Evolutionary conservation across 2,888 invertebrate species (phyloP), one percentile per base, ranked within the genome.

Genomic region (Agrochola macilenta): DNA sequence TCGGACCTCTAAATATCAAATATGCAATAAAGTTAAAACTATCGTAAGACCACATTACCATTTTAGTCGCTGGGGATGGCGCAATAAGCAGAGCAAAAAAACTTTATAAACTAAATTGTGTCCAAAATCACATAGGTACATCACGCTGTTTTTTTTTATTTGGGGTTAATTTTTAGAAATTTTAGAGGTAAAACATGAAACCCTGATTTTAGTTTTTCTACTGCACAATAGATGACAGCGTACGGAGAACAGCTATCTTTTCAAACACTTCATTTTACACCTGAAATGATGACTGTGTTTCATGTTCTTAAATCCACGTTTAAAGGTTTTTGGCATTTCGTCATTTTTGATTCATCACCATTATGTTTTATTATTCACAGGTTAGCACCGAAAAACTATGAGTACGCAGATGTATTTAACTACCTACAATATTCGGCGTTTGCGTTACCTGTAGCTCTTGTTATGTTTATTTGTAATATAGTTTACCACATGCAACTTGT

Each of bases 341-440:
- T 5, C 2, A 68, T 68, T 30, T 30, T 49, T 30, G 2, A 52
- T 68, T 52, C 3, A 68, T 49, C 0, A 5, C 23, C 0, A 30
- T 30, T 2, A 30, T 11, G 1, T 71, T 64, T 61, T 49, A 35
- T 66, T 54, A 12, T 81, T 87, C 81, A 23, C 84, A 93, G 93
- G 69, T 85, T 82, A 61, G 78, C 81, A 17, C 54, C 70, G 0
- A 1, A 5, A 3, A 63, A 23, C 0, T 7, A 57, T 1, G 91
- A 90, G 12, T 93, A 86, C 80, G 89, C 93, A 0, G 95, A 95
- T 75, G 87, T 95, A 39, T 94, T 94, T 65, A 95, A 95, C 78
- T 95, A 92, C 73, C 76, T 94, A n/a, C 93, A 95, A 77, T 95
- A 93, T 74, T 89, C 92, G 0, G 82, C 85, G 0, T 95, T 93